phyloP scores from a whole-genome alignment of 1,140 invertebrate species.

The Camponotus pennsylvanicus region DNA sequence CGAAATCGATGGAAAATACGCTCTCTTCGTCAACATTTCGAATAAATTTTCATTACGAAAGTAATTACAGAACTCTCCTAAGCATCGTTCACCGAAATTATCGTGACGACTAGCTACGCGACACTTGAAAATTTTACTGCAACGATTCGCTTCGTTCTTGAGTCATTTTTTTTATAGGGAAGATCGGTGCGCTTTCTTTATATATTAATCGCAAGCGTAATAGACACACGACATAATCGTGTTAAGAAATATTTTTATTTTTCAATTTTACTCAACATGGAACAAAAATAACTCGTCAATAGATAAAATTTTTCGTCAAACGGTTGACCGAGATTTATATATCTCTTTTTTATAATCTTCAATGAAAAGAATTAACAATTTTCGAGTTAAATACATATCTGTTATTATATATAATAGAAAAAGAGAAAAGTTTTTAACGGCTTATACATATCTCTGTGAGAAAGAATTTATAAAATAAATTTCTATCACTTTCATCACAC shows the following conservation, averaged over 20 bases:
- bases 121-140: not conserved
- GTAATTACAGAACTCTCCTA: not conserved
- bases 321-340: no score
- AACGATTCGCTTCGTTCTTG: not conserved
- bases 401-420: no score
- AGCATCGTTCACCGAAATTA: not conserved
- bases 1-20: not conserved
- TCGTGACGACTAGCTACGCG: not conserved
- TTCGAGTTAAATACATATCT: no score
- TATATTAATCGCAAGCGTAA: not conserved
- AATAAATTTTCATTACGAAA: slow-evolving; percentile 32
- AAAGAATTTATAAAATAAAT: no score
- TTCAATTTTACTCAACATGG: no score
- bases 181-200: not conserved
- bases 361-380: no score
- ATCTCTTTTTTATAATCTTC: not conserved
- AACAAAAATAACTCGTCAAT: no score
- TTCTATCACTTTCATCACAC: no score
- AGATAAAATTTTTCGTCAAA: no score
- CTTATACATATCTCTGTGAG: no score
- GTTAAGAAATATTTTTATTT: no score
- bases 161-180: not conserved
- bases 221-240: not conserved
- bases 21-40: not conserved
- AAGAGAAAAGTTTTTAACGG: no score